phyloP scores from a whole-genome alignment of 2,113 vertebrate genomes.

The Fregata magnificens region DNA sequence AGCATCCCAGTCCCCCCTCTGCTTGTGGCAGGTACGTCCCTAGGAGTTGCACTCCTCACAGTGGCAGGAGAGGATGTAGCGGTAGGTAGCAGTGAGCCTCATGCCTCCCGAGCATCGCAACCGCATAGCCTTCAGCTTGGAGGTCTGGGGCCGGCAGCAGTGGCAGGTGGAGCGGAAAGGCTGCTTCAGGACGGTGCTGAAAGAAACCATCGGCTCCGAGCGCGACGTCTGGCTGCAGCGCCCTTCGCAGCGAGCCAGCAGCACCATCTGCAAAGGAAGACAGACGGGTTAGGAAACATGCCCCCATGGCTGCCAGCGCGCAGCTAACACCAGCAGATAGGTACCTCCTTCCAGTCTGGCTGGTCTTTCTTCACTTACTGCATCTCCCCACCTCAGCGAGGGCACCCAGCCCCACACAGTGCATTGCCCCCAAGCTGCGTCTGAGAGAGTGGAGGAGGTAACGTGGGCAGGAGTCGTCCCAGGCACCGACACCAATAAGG shows the following conservation, averaged over 20 bases:
- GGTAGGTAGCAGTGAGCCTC: slow-evolving; percentile 93
- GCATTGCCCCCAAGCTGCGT: background rate
- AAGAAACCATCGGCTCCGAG: slow-evolving; percentile 93
- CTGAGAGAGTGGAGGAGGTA: background rate
- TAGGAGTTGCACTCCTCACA: slow-evolving; percentile 94
- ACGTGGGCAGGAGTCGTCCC: fast-evolving
- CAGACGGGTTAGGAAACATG: background rate
- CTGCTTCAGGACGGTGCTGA: slow-evolving; percentile 94
- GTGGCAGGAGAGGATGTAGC: slow-evolving; percentile 96
- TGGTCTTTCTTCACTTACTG: background rate
- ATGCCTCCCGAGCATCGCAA: slow-evolving; percentile 90
- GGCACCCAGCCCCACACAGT: background rate
- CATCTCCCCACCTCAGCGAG: background rate
- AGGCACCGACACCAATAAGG: background rate
- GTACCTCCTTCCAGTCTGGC: background rate
- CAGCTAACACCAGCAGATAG: background rate
- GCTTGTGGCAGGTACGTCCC: background rate
- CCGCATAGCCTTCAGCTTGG: slow-evolving; percentile 94
- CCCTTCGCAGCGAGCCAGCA: slow-evolving; percentile 94
- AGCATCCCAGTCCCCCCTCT: background rate
- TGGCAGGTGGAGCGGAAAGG: slow-evolving; percentile 93
- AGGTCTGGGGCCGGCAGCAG: slow-evolving; percentile 95
- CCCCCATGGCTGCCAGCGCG: fast-evolving
- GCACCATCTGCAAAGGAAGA: slow-evolving; percentile 84
- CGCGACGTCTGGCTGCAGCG: slow-evolving; percentile 92